These are phyloP conservation scores for Columba janthina DNA, from an alignment of 2,113 vertebrate genomes.

Conservation along the genomic window DNA sequence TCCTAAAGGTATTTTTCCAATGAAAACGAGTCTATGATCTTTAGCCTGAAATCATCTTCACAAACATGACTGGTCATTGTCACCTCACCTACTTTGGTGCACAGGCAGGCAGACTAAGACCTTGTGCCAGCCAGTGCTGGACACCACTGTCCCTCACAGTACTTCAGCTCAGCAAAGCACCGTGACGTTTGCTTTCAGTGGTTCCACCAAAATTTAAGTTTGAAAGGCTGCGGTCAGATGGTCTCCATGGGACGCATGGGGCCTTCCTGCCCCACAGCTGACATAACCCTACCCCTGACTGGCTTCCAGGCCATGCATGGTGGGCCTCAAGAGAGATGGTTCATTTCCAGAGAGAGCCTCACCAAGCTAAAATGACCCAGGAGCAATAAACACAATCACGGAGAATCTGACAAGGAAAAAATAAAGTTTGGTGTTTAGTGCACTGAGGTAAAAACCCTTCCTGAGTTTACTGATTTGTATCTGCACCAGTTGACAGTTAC, in stretches of 20 bases:
- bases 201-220: background rate
- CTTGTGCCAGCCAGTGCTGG: background rate
- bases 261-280: accelerated
- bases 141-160: accelerated
- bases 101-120: background rate
- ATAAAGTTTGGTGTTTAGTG: background rate
- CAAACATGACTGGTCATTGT: background rate
- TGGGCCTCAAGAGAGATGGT: accelerated
- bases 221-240: background rate
- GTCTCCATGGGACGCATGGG: background rate
- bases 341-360: background rate
- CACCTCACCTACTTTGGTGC: background rate
- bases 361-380: background rate
- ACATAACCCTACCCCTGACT: background rate
- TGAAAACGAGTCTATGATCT: background rate
- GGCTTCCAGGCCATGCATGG: background rate
- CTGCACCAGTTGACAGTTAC: background rate
- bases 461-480: background rate
- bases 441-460: background rate
- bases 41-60: background rate
- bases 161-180: background rate
- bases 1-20: too few species aligned
- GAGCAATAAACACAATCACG: background rate
- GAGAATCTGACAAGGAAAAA: background rate
- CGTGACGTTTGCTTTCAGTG: background rate